These are phyloP conservation scores for Mugil cephalus DNA, from an alignment of 2,113 vertebrate genomes.

Conservation along the genomic window DNA sequence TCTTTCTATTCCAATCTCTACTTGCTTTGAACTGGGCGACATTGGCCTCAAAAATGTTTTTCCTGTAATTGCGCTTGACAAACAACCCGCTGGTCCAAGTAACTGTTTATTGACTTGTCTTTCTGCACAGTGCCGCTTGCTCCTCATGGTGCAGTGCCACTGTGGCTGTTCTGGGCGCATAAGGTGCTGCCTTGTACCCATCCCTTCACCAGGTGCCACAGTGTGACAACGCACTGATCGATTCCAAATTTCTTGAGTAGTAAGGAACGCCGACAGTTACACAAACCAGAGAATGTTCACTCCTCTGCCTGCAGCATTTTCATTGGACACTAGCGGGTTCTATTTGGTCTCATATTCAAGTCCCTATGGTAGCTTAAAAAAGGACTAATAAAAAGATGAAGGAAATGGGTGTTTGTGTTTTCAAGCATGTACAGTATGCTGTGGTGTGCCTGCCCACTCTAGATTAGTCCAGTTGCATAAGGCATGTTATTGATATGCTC, in stretches of 20 bases:
- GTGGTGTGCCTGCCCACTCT: conserved; percentile 14
- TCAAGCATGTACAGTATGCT: conserved; percentile 6
- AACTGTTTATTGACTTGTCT: conserved; percentile 73
- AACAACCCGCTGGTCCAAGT: conserved; percentile 62
- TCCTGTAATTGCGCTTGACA: conserved; percentile 71
- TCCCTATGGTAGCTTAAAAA: conserved; percentile 37
- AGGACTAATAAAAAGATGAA: conserved; percentile 32
- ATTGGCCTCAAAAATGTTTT: conserved; percentile 56
- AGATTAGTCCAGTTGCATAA: conserved; percentile 47
- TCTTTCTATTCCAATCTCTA: conserved; percentile 37
- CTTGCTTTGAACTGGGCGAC: conserved; percentile 51
- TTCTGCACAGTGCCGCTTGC: conserved; percentile 41
- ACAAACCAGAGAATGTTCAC: conserved; percentile 44
- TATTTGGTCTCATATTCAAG: conserved; percentile 31
- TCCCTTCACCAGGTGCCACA: conserved; percentile 54
- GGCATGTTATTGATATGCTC: conserved; percentile 21
- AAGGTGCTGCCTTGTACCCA: conserved; percentile 49
- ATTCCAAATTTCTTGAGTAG: conserved; percentile 58
- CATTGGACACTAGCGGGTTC: conserved; percentile 12
- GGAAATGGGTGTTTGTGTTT: conserved; percentile 40
- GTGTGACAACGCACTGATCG: conserved; percentile 60
- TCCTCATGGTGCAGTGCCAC: conserved; percentile 34
- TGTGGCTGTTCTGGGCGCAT: conserved; percentile 41
- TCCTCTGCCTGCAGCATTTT: conserved; percentile 39
- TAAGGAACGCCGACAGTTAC: conserved; percentile 36